These are phyloP conservation scores for Thecocarcelia acutangulata DNA, from an alignment of 2,888 invertebrate genomes.

Conservation along the genomic window DNA sequence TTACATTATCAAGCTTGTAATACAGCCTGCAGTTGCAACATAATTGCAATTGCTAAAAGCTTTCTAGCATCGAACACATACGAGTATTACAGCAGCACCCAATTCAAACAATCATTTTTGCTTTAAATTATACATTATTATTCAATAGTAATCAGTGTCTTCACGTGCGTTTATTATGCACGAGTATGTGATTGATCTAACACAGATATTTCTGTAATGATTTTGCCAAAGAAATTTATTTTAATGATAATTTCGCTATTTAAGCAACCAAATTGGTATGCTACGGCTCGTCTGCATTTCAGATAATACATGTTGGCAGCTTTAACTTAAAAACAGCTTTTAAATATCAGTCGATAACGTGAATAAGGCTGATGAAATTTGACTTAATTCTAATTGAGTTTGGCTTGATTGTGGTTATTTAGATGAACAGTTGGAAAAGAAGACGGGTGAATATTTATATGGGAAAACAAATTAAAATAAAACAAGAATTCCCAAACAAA, in stretches of 20 bases:
- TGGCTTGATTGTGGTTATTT: slow-evolving; percentile 15
- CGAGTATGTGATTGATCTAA: slow-evolving; percentile 36
- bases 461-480: background rate
- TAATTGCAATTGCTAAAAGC: slow-evolving; percentile 4
- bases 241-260: slow-evolving; percentile 33
- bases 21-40: background rate
- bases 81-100: slow-evolving; percentile 5
- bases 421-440: too few relatives aligned
- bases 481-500: too few relatives aligned
- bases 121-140: slow-evolving; percentile 26
- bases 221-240: slow-evolving; percentile 13
- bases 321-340: background rate
- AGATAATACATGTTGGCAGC: background rate
- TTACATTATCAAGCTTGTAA: slow-evolving; percentile 21
- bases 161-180: background rate
- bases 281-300: background rate
- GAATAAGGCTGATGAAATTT: slow-evolving; percentile 8
- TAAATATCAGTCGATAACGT: slow-evolving; percentile 10
- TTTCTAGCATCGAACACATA: background rate
- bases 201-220: slow-evolving; percentile 36
- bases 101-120: slow-evolving; percentile 7
- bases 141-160: slow-evolving; percentile 38
- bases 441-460: background rate
- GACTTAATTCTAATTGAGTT: slow-evolving; percentile 5
- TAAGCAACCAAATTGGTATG: background rate